These are phyloP conservation scores for Cataglyphis hispanica DNA, from an alignment of 1,140 invertebrate species.

Conservation along the genomic window DNA sequence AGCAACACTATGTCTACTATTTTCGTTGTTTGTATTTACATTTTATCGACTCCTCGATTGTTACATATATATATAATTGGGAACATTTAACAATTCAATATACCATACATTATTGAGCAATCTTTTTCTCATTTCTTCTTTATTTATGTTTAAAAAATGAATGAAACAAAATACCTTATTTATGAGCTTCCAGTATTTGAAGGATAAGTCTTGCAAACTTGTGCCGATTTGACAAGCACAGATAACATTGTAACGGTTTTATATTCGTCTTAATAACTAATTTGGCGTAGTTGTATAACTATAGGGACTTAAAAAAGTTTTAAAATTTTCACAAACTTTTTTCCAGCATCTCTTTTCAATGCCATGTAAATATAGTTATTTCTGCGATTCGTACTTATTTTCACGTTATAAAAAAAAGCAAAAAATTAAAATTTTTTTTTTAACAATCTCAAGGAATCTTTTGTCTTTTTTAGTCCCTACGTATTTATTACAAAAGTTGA, in stretches of 20 bases:
- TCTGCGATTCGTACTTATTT: neutral
- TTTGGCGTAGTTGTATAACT: slow-evolving; percentile 21
- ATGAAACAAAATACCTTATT: slow-evolving; percentile 29
- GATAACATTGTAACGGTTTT: slow-evolving; percentile 11
- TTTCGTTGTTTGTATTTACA: slow-evolving; percentile 54
- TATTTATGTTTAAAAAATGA: slow-evolving; percentile 4
- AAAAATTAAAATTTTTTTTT: slow-evolving; percentile 11
- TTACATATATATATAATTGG: neutral
- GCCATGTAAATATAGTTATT: neutral
- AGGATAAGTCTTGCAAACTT: slow-evolving; percentile 5
- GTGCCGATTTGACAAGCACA: neutral
- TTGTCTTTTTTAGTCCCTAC: neutral
- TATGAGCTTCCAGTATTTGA: slow-evolving; percentile 44
- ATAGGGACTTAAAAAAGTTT: slow-evolving; percentile 7
- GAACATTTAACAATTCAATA: neutral
- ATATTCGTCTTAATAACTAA: slow-evolving; percentile 34
- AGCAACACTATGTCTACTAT: neutral
- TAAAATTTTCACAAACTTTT: slow-evolving; percentile 7
- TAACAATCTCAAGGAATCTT: slow-evolving; percentile 9
- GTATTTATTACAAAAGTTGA: slow-evolving; percentile 36
- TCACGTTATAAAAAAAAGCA: neutral
- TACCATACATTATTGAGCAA: slow-evolving; percentile 24
- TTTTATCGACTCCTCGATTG: neutral
- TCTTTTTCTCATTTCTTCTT: slow-evolving; percentile 17
- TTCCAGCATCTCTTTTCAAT: neutral